phyloP scores from a whole-genome alignment of 2,888 invertebrate genomes.

The Polydrusus cervinus region DNA sequence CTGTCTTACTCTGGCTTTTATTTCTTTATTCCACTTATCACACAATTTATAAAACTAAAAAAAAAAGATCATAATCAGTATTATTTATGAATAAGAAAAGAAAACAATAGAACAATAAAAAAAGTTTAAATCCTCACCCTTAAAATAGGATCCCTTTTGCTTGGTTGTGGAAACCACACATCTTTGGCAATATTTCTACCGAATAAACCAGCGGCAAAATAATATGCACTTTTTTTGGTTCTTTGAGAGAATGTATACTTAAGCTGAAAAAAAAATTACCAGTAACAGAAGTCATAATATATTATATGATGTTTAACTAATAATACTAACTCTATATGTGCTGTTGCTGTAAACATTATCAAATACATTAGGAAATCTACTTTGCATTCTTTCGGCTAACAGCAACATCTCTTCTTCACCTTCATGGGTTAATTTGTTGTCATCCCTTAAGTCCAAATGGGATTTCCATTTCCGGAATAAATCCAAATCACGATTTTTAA shows the following conservation, averaged over 20 bases:
- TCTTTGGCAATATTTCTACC: constrained; percentile 76
- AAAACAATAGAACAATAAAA: neutral
- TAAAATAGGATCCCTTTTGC: constrained; percentile 71
- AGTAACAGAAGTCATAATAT: neutral
- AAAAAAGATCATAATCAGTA: constrained; percentile 20
- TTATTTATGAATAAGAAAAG: neutral
- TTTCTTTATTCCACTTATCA: constrained; percentile 65
- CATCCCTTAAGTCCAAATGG: constrained; percentile 72
- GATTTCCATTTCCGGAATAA: constrained; percentile 75
- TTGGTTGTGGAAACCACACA: constrained; percentile 79
- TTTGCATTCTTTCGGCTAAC: constrained; percentile 83
- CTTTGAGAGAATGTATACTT: constrained; percentile 86
- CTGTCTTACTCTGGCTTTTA: constrained; percentile 65
- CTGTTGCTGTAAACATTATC: constrained; percentile 76
- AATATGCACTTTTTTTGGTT: constrained; percentile 82
- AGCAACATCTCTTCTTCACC: constrained; percentile 84
- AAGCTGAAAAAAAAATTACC: constrained; percentile 73
- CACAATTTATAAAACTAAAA: constrained; percentile 70
- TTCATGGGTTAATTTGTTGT: constrained; percentile 80
- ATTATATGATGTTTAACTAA: too few relatives aligned
- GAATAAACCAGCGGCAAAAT: constrained; percentile 85
- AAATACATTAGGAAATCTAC: constrained; percentile 80
- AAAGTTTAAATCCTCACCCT: constrained; percentile 63
- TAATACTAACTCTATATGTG: constrained; percentile 70
- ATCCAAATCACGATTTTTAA: constrained; percentile 63